Conservation (phyloP, 2,888 invertebrate genomes). For the Noctua pronuba region DNA sequence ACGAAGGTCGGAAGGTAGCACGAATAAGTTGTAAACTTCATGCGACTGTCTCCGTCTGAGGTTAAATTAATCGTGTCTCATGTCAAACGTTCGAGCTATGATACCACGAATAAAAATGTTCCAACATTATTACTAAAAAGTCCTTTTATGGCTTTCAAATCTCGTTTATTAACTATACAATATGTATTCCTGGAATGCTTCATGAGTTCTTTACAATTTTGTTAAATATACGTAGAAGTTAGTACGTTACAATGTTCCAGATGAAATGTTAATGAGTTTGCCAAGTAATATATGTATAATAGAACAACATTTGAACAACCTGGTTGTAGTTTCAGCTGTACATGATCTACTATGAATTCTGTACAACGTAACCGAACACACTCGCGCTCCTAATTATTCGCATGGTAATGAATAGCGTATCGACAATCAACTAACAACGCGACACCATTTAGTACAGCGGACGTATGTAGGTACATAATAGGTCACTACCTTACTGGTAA, state of each 20-base stretch:
- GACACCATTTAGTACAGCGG: conserved; percentile 64
- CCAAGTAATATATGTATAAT: neutral
- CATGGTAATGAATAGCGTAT: conserved; percentile 36
- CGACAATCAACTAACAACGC: conserved; percentile 41
- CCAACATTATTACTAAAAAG: neutral
- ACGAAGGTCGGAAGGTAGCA: conserved; percentile 33
- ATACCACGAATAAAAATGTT: conserved; percentile 16
- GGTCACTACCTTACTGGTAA: conserved; percentile 50
- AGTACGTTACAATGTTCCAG: neutral
- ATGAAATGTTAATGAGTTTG: conserved; percentile 7
- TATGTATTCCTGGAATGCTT: neutral
- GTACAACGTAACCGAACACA: neutral
- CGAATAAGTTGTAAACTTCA: conserved; percentile 53
- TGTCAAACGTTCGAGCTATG: neutral
- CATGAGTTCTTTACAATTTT: neutral
- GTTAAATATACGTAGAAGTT: neutral
- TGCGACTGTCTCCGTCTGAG: conserved; percentile 22
- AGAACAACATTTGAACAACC: conserved; percentile 25
- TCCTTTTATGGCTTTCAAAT: neutral
- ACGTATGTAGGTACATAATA: conserved; percentile 55
- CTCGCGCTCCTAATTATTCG: conserved; percentile 35
- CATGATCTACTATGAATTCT: conserved; percentile 13
- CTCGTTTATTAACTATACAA: neutral
- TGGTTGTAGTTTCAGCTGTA: conserved; percentile 20
- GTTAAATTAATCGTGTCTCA: conserved; percentile 41